Evolutionary conservation across 2,888 invertebrate genomes (phyloP).

Genomic region (Drosophila yooni): DNA sequence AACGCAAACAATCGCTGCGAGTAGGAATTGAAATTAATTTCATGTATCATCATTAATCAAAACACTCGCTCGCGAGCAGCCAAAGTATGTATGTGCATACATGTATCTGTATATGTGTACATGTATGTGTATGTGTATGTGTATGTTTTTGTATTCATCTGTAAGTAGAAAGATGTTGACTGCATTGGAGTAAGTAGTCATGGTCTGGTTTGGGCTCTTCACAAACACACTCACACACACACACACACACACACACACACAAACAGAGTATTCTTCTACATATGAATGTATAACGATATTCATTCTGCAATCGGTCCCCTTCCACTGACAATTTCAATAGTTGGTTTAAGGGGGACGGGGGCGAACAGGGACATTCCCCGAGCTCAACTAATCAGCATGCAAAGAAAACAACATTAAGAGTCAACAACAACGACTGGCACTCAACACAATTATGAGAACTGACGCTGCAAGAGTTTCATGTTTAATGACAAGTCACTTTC

Average conservation of each 20-base stretch:
- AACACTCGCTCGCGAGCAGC: constrained; percentile 76
- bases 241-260: constrained; percentile 17
- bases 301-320: constrained; percentile 69
- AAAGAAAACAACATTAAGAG: constrained; percentile 80
- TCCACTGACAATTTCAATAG: constrained; percentile 53
- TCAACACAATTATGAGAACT: constrained; percentile 82
- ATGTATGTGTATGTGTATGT: constrained; percentile 3
- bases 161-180: constrained; percentile 45
- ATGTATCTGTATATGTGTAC: background rate
- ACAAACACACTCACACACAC: constrained; percentile 32
- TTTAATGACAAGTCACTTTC: constrained; percentile 81
- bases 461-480: constrained; percentile 79
- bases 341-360: background rate
- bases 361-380: constrained; percentile 64
- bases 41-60: constrained; percentile 85
- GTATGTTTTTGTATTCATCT: constrained; percentile 39
- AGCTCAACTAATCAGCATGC: constrained; percentile 81
- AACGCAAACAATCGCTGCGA: constrained; percentile 76
- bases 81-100: constrained; percentile 38
- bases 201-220: constrained; percentile 53
- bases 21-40: constrained; percentile 84
- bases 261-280: constrained; percentile 19
- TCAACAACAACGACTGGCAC: constrained; percentile 77
- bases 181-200: constrained; percentile 59
- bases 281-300: constrained; percentile 71